Percentiles rank a stretch among this genome's conserved stretches.
These are phyloP conservation scores for Macrophya annulata DNA, from an alignment of 2,888 invertebrate species.

Conservation along the genomic window DNA sequence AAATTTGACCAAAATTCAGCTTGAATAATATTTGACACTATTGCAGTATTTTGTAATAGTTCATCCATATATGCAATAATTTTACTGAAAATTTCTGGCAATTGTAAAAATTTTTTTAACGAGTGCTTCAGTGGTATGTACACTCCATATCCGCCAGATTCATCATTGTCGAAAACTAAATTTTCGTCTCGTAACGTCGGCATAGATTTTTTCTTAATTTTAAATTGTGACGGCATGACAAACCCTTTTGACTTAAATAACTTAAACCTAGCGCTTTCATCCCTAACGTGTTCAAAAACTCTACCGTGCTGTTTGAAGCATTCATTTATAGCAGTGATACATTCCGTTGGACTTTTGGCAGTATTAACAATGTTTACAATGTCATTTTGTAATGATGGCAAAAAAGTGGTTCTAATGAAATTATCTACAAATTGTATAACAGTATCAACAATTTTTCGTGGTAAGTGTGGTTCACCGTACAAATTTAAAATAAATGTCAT, in stretches of 20 bases:
- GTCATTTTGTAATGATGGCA: conserved; percentile 58
- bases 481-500: conserved; percentile 58
- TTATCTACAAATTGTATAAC: conserved; percentile 55
- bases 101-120: conserved; percentile 62
- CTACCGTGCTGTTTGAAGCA: conserved; percentile 43
- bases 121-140: conserved; percentile 19
- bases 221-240: conserved; percentile 53
- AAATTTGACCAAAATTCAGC: conserved; percentile 58
- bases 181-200: conserved; percentile 49
- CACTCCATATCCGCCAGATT: neutral
- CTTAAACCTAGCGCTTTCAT: no score
- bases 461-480: conserved; percentile 58
- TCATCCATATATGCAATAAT: conserved; percentile 60
- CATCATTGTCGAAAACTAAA: conserved; percentile 48
- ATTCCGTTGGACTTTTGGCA: conserved; percentile 53
- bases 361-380: conserved; percentile 55
- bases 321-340: conserved; percentile 52
- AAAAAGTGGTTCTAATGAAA: conserved; percentile 51
- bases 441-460: conserved; percentile 58
- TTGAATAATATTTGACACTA: conserved; percentile 59
- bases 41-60: conserved; percentile 53
- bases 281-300: conserved; percentile 31
- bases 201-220: conserved; percentile 31
- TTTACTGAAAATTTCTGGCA: conserved; percentile 60
- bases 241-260: conserved; percentile 14